phyloP scores from a whole-genome alignment of 2,113 vertebrate genomes.

The Connochaetes taurinus region DNA sequence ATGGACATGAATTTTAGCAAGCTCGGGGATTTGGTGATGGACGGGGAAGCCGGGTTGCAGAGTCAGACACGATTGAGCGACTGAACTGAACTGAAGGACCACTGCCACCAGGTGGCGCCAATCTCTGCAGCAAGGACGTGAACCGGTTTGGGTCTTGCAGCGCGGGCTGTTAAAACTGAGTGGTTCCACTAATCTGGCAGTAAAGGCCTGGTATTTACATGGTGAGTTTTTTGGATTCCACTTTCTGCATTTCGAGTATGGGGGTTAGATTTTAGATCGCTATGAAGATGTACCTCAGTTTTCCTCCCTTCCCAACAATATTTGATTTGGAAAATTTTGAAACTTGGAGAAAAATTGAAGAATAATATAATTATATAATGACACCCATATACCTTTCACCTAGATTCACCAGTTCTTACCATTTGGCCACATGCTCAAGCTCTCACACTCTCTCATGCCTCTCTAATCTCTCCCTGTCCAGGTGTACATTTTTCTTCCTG shows the following conservation, averaged over 20 bases:
- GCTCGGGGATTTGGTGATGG: background rate
- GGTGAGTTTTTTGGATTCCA: background rate
- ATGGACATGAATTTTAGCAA: background rate
- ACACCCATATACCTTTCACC: background rate
- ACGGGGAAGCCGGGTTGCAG: background rate
- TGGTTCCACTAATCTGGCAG: background rate
- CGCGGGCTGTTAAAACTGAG: background rate
- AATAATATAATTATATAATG: background rate
- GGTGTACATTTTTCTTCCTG: too few relatives aligned
- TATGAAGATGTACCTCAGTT: background rate
- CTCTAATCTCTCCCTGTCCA: background rate
- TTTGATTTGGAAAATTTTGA: background rate
- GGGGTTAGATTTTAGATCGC: background rate
- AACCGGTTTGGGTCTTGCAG: too few relatives aligned
- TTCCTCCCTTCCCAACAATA: background rate
- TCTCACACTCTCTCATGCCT: background rate
- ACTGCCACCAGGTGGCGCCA: slow-evolving; percentile 46
- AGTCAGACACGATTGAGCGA: background rate
- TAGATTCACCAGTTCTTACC: background rate
- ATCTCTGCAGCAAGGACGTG: background rate
- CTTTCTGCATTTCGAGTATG: background rate
- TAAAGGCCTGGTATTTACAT: fast-evolving
- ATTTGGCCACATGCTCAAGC: background rate
- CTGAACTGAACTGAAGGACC: background rate
- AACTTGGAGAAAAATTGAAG: background rate